Base-by-base conservation (phyloP, 2,113 vertebrate species). In the Phycodurus eques region DNA sequence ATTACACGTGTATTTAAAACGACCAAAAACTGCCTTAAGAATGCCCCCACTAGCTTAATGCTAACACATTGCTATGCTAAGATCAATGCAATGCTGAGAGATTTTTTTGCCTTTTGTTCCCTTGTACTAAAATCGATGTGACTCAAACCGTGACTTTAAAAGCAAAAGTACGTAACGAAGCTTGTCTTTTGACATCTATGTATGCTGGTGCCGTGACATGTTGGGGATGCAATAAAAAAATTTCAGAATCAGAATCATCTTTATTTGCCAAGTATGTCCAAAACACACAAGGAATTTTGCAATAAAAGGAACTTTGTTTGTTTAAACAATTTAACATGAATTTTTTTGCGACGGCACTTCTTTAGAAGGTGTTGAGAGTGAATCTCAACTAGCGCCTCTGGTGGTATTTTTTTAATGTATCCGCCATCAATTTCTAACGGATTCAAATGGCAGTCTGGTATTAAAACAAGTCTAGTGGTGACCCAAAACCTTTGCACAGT, bases 401-500 rank as follows among this genome's bases (percentile, higher is more conserved):
- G 4, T 15, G 14, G 56, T 57, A n/a, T 27, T 27, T 57, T 22
- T 15, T 53, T 6, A 15, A 12, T 14, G 12, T 49, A 15, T 12
- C 3, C 12, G 3, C 31, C 22, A 15, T 59, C 13, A 5, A 12
- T 22, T 14, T 27, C 22, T 12, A 14, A 27, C 22, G 13, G 27
- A 31, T 57, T 57, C 2, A 57, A 57, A 57, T 57, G n/a, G 7
- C 54, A 13, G 7, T 33, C 20, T 64, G 9, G 10, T 43, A n/a
- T n/a, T 12, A 44, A 64, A 44, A 64, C 19, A 64, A 43, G 14
- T 63, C 7, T n/a, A 12, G 62, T 13, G 62, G 64, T 3, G 64
- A 31, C 44, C 64, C 64, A 66, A 66, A 46, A 66, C 64, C 10
- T 66, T 66, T 66, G 64, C 64, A 31, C 12, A 31, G 63, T 1